Evolutionary conservation across 2,888 invertebrate genomes (phyloP), one percentile per base, ranked within the genome.

Genomic region (Tinea trinotella): DNA sequence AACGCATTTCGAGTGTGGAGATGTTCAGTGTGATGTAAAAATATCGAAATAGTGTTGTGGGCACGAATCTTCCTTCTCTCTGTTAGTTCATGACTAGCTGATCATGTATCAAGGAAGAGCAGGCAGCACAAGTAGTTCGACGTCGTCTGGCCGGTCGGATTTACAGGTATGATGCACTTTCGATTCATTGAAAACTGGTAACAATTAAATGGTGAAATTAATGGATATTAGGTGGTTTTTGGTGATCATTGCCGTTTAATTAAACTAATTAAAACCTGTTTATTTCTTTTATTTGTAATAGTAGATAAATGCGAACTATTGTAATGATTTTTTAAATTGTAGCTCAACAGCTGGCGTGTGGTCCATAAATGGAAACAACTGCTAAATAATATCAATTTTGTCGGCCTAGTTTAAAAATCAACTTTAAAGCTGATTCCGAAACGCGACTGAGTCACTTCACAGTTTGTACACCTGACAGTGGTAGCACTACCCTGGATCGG

Each of bases 91-190:
- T 7, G 7, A 30, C 7, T 30, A 30, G 12, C 53, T 24, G 6
- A 59, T 59, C 56, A 68, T 69, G 68, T 64, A 74, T 63, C 74
- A 71, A 61, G 70, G 70, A 57, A 70, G 74, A 57, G 71, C 64
- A 35, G 64, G 72, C 35, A 69, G 69, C 60, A 75, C 74, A 62
- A 79, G 74, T 59, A 76, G 71, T 13, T 81, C 83, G 1, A 80
- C 81, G 0, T 82, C 84, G 2, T 83, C 81, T 18, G 81, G 78
- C 19, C 76, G 75, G 58, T 79, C 83, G 1, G 82, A 84, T 60
- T 61, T 79, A 35, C 69, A 75, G 80, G 84, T 85, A 74, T 64
- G 67, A 54, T 46, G 19, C n/a, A 18, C 36, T 40, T 30, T 30
- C 30, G 30, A 30, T 30, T 30, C 7, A 10, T 22, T 30, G n/a